Base-by-base conservation (phyloP, 2,113 vertebrate species). In the Otis tarda region DNA sequence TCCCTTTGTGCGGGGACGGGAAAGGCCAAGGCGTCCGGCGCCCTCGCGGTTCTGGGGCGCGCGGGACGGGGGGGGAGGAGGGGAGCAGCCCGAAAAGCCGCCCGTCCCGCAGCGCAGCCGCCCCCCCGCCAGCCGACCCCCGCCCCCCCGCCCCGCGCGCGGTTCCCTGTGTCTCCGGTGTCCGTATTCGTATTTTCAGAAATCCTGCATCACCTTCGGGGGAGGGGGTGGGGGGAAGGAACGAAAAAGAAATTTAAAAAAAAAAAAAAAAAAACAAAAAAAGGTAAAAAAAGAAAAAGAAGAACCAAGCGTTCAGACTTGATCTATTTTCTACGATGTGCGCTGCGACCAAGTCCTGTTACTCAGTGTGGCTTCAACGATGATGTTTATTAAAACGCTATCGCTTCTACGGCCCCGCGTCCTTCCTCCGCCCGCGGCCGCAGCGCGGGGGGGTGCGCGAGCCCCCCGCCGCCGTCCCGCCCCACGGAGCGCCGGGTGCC, bases 371-470 rank as follows among this genome's bases (percentile, higher is more conserved):
- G 98, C 98, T 99, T 99, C 98, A 98, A 98, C 98, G 47, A 47
- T 47, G 45, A 97, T 98, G 98, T 99, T 99, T 97, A 98, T 99
- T 99, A 98, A 99, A 99, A 98, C 98, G 98, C 98, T 99, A 93
- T 98, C 98, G 99, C 98, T 98, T 98, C 98, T 98, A 98, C 11
- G 91, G 67, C 74, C 91, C 89, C 57, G 60, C 37, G 47, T 94
- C 88, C 61, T 96, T 94, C 79, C 94, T 94, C 12, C 13, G 41
- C 41, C 41, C 5, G 41, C 39, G 11, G 41, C 41, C 41, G 41
- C 41, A 13, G 41, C 41, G 41, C 41, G 41, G 41, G 41, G 41
- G 41, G 41, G 41, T 41, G 11, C 41, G 41, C 1, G 13, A 37
- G 37, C 55, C 4, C 61, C 69, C 43, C 15, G 0, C 33, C 39